A percentile compares a stretch with the other conserved stretches of the same genome.
These are phyloP conservation scores for Tachyglossus aculeatus DNA, from an alignment of 2,797 vertebrate genomes.

Conservation along the genomic window DNA sequence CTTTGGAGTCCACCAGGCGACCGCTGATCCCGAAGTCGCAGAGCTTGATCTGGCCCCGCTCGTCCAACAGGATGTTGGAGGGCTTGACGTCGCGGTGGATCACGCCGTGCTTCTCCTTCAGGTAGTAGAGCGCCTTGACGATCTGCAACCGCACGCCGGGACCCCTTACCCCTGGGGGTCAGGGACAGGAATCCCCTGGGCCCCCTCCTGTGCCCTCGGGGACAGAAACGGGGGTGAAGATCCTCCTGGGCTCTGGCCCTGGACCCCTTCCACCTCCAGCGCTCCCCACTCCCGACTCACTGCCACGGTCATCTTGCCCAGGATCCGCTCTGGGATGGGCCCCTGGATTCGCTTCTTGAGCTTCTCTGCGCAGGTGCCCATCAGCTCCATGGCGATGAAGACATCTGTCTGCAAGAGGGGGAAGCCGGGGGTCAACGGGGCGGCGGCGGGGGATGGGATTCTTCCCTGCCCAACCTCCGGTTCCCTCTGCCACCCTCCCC, in stretches of 20 bases:
- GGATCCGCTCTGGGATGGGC: conserved; percentile 91
- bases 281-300: conserved; percentile 70
- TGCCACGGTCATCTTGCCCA: conserved; percentile 96
- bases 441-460: background rate
- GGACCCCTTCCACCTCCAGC: background rate
- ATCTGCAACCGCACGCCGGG: conserved; percentile 71
- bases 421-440: no score
- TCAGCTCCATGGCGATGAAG: conserved; percentile 97
- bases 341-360: conserved; percentile 95
- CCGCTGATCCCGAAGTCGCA: conserved; percentile 97
- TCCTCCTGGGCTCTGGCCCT: background rate
- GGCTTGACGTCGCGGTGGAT: conserved; percentile 96
- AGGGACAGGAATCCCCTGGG: rapidly evolving
- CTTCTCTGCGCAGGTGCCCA: conserved; percentile 96
- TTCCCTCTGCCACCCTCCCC: no score
- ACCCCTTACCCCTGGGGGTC: rapidly evolving
- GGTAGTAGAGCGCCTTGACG: conserved; percentile 90
- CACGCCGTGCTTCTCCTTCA: conserved; percentile 95
- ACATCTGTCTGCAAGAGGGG: conserved; percentile 84
- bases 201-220: rapidly evolving
- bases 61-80: conserved; percentile 93
- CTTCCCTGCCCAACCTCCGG: background rate
- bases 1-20: conserved; percentile 93
- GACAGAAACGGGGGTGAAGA: background rate
- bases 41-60: conserved; percentile 92